Evolutionary conservation across 1,140 invertebrate genomes (phyloP), one percentile per base, ranked within the genome.

Genomic region (Ridgeia piscesae): DNA sequence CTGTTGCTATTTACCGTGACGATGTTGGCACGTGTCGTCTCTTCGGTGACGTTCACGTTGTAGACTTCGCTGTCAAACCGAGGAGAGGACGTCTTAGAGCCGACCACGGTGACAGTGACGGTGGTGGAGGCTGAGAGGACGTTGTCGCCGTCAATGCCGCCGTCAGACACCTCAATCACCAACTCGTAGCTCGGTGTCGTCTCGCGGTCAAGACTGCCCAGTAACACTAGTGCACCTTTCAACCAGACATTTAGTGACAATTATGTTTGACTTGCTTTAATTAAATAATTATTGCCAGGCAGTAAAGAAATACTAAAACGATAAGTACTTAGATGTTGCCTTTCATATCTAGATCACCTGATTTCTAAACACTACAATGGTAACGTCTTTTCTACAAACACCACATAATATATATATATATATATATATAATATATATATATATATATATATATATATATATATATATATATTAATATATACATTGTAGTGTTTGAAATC

Each of bases 211-310:
- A 58, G 91, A 35, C 48, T 35, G 35, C 42, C 42, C 42, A 35
- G 48, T 89, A 58, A 33, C 88, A 91, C 92, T 14, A 89, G 77
- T 6, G 91, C 58, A 21, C 89, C 89, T 91, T 58, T 21, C 50
- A 91, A 91, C 34, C n/a, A 91, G 8, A 77, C 58, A 77, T 77
- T 9, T 77, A 31, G 17, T 77, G 6, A 0, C 27, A 31, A 77
- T 77, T 77, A 27, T 21, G 58, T 77, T 77, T 4, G 27, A 4
- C 17, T 77, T 8, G 11, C 58, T 77, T 77, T 77, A 21, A 77
- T 21, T 77, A 21, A 77, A 21, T 77, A n/a, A n/a, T n/a, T n/a
- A n/a, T n/a, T n/a, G n/a, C n/a, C n/a, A n/a, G n/a, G n/a, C n/a
- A n/a, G n/a, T n/a, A n/a, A n/a, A n/a, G n/a, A n/a, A n/a, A n/a